Evolutionary conservation across 2,113 vertebrate genomes (phyloP), one percentile per base, ranked within the genome.

Genomic region (Polyodon spathula): DNA sequence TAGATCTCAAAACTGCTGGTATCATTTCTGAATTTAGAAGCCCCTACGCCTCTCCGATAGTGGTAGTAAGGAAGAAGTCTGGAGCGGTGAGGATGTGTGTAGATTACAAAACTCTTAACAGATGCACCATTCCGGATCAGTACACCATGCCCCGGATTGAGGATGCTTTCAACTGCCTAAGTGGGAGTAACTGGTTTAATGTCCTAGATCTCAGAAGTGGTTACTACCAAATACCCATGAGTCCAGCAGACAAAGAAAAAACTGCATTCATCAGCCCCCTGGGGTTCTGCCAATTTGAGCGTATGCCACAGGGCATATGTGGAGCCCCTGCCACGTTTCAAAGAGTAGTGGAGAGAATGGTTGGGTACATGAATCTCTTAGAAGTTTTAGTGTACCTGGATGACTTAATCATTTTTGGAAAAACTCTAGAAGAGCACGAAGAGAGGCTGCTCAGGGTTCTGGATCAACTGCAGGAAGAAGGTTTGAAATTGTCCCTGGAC

Each of bases 141-240:
- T 63, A 63, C 6, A 63, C 51, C 0, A 37, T 66, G 1, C 27
- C 0, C 59, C 60, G 1, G 50, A n/a, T 40, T n/a, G 58, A 61
- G 8, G 52, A 65, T 58, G 54, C 64, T 5, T 27, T 69, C 0
- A 52, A 66, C 8, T 56, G 51, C 3, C 17, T 70, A 4, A 40
- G 43, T 43, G 65, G 59, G 4, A 72, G 59, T 9, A 60, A 54
- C 4, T 70, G 62, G 57, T 63, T 72, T 52, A 56, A 12, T 37
- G 60, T 73, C 9, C 15, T 71, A 8, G 57, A 69, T 10, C 15
- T 68, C 8, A 58, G 61, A 12, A n/a, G n/a, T n/a, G n/a, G n/a
- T n/a, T n/a, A n/a, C n/a, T n/a, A 60, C 6, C 63, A 70, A 27
- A 66, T 70, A n/a, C 43, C 52, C 14, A 63, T 66, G 58, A 54